Evolutionary conservation across 2,888 invertebrate species (phyloP), one percentile per base, ranked within the genome.

Genomic region (Coenonympha arcania): DNA sequence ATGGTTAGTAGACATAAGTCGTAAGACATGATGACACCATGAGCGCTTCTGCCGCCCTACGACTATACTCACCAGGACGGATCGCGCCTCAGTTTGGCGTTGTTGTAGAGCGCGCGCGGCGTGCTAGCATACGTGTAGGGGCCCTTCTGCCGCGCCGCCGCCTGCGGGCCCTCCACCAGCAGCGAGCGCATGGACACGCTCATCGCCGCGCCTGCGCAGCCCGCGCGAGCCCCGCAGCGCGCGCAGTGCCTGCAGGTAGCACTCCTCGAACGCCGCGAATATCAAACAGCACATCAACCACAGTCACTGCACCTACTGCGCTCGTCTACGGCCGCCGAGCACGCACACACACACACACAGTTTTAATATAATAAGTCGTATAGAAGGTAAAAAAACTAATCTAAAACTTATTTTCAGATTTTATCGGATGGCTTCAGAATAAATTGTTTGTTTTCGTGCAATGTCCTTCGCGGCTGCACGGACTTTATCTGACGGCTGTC

Each of bases 91-190:
- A 90, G 83, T 63, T 89, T 89, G 54, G 78, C 76, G 66, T 89
- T 89, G 67, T 86, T 85, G 75, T 89, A 89, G 34, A 90, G 79
- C 6, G 89, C 89, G 43, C 88, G 72, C 4, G 90, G 90, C n/a
- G 88, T 87, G 73, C 88, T 90, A 68, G 88, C 86, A 76, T 88
- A 90, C 50, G 88, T 88, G 63, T 87, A 90, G 54, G 88, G 87
- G 42, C 86, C 85, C 75, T 71, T 73, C 55, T 64, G 51, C 50
- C 66, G 69, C n/a, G n/a, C n/a, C 8, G 70, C 65, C 51, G 62
- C 69, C 55, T 15, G 71, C 75, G n/a, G 83, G 84, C 79, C 81
- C 58, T 82, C 82, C 55, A 84, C 80, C 60, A 82, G 67, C 60
- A 84, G 75, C 31, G 78, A 72, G 44, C 75, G 76, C 64, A 85